Base-by-base conservation (phyloP, 2,797 vertebrate species). In the Novumbra hubbsi region DNA sequence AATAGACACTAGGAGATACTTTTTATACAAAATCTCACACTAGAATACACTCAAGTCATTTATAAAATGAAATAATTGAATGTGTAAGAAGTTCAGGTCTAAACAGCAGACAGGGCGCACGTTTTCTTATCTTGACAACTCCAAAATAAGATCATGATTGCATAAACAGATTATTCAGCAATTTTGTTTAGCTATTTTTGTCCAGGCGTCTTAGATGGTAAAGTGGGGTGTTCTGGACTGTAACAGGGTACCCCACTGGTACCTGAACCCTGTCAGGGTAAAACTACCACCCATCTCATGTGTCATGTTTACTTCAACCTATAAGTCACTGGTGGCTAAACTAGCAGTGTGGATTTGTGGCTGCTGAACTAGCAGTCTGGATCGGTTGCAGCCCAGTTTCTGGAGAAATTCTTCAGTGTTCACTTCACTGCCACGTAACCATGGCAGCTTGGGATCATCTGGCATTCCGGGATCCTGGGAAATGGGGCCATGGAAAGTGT, bases 281-380 rank as follows among this genome's bases (percentile, higher is more conserved):
- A 91, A 73, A 49, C 76, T 76, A 90, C 71, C 77, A 87, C 38
- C n/a, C 68, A 27, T 68, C 75, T 86, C 83, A 71, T 57, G 80
- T 84, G 70, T 77, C 84, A 84, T 86, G 86, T 92, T 90, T 88
- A 89, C 82, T 78, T 64, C 81, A 1, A 28, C 9, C 50, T 80
- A 63, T 30, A 72, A 76, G 55, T 21, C 49, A 41, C 41, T 21
- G 55, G 8, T 64, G 38, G 6, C 50, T 49, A n/a, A 63, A 67
- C 5, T 19, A 34, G 32, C 17, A 16, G 32, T 24, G 14, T 64
- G 52, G 12, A 45, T 19, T 1, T 55, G n/a, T n/a, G n/a, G n/a
- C n/a, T n/a, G n/a, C n/a, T 49, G 17, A 63, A 67, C 5, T 19
- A 34, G 32, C 17, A 16, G 32, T 24, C 9, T 64, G 52, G 12